Evolutionary conservation across 2,113 vertebrate species (phyloP), one percentile per base, ranked within the genome.

Genomic region (Cichladusa arquata): DNA sequence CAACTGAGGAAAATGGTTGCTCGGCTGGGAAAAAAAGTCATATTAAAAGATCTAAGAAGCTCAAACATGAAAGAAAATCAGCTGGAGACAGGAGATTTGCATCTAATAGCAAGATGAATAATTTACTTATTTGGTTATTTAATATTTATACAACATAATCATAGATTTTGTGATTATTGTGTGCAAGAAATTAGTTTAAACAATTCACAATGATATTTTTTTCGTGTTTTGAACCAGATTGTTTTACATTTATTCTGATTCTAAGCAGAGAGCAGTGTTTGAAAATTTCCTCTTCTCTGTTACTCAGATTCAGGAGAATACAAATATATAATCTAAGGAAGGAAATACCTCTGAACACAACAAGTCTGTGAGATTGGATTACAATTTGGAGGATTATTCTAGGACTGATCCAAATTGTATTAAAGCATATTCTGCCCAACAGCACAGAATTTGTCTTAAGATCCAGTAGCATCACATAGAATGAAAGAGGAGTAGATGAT

Each of bases 401-500:
- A 36, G 31, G 25, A 60, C 9, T 54, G 18, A 65, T 54, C 4
- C 29, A 77, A 69, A 73, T 57, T 0, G 1, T 65, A 53, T 54
- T 73, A 69, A 77, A 83, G 4, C 4, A 14, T 69, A 20, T 92
- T 88, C 50, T 80, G 12, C 14, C 0, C 0, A 72, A 28, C 3
- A 28, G 7, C 9, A 38, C 8, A 53, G n/a, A 60, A 25, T 57
- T 86, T 80, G 45, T 8, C 18, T 53, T 80, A n/a, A 76, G 50
- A 20, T 72, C 34, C 23, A 24, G 29, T 44, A 71, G 15, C n/a
- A 73, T 25, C 45, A 88, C 72, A 69, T 28, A 57, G 38, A 94
- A 79, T 73, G 33, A 96, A 95, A 87, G 12, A 65, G 38, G 26
- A 66, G 19, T 31, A 24, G 33, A 81, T 82, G 83, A 97, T 95